A percentile compares a stretch with the other conserved stretches of the same genome.
phyloP scores from a whole-genome alignment of 2,113 vertebrate genomes.

The Podarcis muralis region DNA sequence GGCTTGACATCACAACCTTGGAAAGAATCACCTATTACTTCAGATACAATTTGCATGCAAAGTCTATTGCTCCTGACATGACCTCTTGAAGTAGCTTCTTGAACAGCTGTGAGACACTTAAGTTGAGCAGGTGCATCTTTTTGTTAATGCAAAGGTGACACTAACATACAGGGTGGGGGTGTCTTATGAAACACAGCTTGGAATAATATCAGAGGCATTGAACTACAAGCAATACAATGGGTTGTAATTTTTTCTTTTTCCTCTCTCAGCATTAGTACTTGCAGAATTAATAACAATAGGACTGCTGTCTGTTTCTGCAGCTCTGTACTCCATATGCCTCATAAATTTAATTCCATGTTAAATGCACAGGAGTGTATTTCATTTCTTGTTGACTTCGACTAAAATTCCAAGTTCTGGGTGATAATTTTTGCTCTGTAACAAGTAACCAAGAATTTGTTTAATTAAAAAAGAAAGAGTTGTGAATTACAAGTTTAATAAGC shows the following conservation, averaged over 20 bases:
- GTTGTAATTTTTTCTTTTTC: not conserved
- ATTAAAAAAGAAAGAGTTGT: conserved; percentile 51
- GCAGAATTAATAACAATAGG: not conserved
- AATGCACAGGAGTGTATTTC: not conserved
- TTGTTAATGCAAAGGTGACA: not conserved
- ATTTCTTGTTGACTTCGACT: not conserved
- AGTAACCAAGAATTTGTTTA: conserved; percentile 30
- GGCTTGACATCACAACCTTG: not conserved
- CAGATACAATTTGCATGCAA: not conserved
- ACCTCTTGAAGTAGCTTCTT: not conserved
- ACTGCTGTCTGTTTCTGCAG: not conserved
- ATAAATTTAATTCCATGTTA: not conserved
- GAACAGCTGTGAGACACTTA: not conserved
- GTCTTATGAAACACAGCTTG: not conserved
- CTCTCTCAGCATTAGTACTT: not conserved
- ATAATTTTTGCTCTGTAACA: not conserved
- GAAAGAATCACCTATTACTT: not conserved
- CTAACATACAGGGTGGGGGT: not conserved
- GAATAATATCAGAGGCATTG: not conserved
- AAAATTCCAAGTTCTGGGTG: not conserved
- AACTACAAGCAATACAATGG: not conserved
- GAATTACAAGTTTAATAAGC: conserved; percentile 61
- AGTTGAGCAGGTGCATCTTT: not conserved
- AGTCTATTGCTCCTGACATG: not conserved
- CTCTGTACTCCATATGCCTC: not conserved